A percentile compares a stretch with the other conserved stretches of the same genome.
These are phyloP conservation scores for Apamea sordens DNA, from an alignment of 2,888 invertebrate species.

Conservation along the genomic window DNA sequence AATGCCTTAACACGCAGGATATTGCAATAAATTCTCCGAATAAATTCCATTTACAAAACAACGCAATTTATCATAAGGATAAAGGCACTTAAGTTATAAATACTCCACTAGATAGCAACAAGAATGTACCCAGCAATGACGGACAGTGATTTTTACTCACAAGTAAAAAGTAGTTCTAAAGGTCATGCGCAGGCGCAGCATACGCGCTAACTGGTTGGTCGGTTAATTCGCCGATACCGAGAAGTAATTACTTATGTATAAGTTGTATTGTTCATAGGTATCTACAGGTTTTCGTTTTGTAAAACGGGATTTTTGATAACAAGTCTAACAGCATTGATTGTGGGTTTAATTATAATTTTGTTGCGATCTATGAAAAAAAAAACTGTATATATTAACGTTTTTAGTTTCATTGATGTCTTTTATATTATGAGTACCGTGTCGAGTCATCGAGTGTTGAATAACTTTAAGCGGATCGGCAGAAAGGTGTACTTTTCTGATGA, in stretches of 20 bases:
- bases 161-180: conserved; percentile 64
- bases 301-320: conserved; percentile 58
- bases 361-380: background rate
- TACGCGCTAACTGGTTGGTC: conserved; percentile 50
- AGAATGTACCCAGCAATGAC: conserved; percentile 58
- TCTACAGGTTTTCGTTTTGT: conserved; percentile 34
- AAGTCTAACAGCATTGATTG: conserved; percentile 46
- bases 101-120: conserved; percentile 28
- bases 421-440: background rate
- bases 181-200: conserved; percentile 54
- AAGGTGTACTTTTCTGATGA: background rate
- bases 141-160: conserved; percentile 60
- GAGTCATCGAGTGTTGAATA: background rate
- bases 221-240: conserved; percentile 59
- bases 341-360: conserved; percentile 7
- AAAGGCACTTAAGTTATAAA: conserved; percentile 25
- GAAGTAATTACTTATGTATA: conserved; percentile 59
- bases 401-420: conserved; percentile 27
- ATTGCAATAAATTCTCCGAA: conserved; percentile 3
- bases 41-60: conserved; percentile 1
- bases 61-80: conserved; percentile 29
- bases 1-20: background rate
- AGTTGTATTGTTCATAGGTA: conserved; percentile 43
- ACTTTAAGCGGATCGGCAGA: background rate
- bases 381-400: background rate